Evolutionary conservation across 2,113 vertebrate species (phyloP).

Genomic region (Piprites chloris): DNA sequence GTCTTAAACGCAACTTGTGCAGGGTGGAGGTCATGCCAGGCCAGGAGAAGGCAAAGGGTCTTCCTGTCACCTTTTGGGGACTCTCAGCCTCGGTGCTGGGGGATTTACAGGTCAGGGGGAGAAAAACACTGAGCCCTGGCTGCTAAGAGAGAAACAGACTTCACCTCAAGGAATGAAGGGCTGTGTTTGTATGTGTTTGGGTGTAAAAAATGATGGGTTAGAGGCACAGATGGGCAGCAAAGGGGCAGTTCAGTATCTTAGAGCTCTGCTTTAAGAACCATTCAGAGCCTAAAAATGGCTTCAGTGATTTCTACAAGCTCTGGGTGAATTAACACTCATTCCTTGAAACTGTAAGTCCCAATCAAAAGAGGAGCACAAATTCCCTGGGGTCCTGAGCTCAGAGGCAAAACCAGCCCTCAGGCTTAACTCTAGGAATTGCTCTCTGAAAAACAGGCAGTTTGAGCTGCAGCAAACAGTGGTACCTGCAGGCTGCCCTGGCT

Average conservation of each 20-base stretch:
- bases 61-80: neutral
- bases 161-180: neutral
- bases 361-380: neutral
- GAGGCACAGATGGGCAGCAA: neutral
- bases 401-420: neutral
- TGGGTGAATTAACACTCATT: neutral
- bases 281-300: neutral
- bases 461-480: neutral
- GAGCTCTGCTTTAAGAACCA: neutral
- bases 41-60: neutral
- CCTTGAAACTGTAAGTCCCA: neutral
- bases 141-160: neutral
- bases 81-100: neutral
- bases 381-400: neutral
- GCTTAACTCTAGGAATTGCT: neutral
- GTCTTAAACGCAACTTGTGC: neutral
- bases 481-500: neutral
- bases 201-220: neutral
- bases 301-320: neutral
- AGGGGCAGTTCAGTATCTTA: neutral
- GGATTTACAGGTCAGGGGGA: neutral
- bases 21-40: accelerated
- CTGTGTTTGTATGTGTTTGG: neutral
- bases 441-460: neutral
- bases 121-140: neutral